Conservation (phyloP, 1,140 invertebrate species). For the Sitodiplosis mosellana region DNA sequence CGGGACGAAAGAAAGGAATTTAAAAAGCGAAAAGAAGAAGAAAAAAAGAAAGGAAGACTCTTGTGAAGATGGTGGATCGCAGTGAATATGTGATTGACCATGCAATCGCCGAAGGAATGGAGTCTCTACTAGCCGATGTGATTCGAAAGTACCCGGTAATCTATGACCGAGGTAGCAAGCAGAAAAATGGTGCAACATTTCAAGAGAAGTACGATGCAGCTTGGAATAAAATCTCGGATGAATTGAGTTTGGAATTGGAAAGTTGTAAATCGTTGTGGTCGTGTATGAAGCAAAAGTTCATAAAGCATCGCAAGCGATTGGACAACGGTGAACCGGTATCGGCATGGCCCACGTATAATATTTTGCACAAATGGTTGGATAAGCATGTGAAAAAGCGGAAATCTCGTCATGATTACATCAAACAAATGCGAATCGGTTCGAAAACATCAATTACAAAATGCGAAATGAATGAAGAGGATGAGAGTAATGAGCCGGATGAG, state of each 20-base stretch:
- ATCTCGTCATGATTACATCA: not conserved
- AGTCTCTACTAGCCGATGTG: not conserved
- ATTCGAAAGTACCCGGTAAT: not conserved
- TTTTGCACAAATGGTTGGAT: not conserved
- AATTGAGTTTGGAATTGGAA: conserved; percentile 1
- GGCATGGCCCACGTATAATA: not conserved
- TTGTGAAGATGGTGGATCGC: too few species aligned
- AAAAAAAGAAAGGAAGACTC: too few species aligned
- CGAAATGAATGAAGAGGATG: too few species aligned
- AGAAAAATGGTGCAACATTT: too few species aligned
- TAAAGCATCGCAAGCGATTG: not conserved
- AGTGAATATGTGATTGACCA: not conserved
- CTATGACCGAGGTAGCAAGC: not conserved
- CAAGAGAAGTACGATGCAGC: not conserved
- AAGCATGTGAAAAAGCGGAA: not conserved
- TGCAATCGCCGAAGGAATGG: not conserved
- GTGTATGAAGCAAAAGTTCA: not conserved
- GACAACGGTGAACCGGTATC: not conserved
- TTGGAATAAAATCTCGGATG: conserved; percentile 1
- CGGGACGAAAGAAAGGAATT: too few species aligned
- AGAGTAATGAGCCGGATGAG: too few species aligned
- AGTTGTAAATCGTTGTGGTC: conserved; percentile 1
- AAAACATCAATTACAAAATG: too few species aligned
- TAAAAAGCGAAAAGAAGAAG: too few species aligned
- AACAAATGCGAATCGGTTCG: too few species aligned